phyloP scores from a whole-genome alignment of 1,140 invertebrate species.

The Bombus vancouverensis region DNA sequence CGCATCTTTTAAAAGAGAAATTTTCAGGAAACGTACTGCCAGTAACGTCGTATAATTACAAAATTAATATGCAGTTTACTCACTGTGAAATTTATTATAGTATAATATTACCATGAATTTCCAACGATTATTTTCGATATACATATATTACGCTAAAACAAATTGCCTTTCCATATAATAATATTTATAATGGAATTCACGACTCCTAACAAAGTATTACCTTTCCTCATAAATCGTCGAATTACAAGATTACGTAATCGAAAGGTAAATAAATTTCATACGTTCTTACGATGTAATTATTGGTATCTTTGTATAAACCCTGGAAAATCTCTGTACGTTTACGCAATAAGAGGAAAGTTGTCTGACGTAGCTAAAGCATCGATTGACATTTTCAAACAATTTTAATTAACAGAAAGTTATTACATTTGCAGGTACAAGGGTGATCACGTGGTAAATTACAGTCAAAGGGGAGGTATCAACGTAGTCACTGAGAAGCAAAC shows the following conservation, averaged over 20 bases:
- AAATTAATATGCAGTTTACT: background rate
- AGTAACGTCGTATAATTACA: background rate
- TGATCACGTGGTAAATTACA: conserved; percentile 93
- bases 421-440: conserved; percentile 86
- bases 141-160: background rate
- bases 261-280: background rate
- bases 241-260: background rate
- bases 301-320: background rate
- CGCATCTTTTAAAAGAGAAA: background rate
- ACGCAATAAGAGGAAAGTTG: background rate
- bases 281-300: background rate
- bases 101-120: background rate
- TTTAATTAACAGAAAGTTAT: background rate
- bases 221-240: background rate
- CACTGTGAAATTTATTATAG: background rate
- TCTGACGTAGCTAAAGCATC: too few species aligned
- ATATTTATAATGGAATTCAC: background rate
- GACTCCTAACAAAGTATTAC: background rate
- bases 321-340: background rate
- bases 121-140: background rate
- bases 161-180: background rate
- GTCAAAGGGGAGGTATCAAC: conserved; percentile 91
- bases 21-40: background rate
- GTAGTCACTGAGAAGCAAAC: conserved; percentile 94
- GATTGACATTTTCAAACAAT: background rate